phyloP scores from a whole-genome alignment of 2,888 invertebrate species.

The Saturnia japonica region DNA sequence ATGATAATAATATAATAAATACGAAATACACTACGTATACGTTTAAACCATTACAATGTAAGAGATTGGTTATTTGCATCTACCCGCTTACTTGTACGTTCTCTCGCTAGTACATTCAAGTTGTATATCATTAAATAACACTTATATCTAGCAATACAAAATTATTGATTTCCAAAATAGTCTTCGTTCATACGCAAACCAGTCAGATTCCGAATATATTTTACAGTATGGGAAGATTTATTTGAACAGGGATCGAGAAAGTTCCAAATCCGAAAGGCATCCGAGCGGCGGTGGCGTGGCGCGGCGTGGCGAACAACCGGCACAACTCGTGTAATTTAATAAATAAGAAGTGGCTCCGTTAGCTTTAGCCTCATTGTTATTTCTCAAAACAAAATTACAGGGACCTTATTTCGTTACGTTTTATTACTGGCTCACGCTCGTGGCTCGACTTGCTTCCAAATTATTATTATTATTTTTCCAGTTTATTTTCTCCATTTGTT shows the following conservation, averaged over 20 bases:
- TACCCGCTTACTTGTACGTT: too few relatives aligned
- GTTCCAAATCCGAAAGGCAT: constrained; percentile 7
- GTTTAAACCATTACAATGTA: too few relatives aligned
- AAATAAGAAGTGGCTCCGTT: constrained; percentile 11
- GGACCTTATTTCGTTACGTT: constrained; percentile 4
- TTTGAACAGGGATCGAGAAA: background rate
- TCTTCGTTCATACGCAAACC: background rate
- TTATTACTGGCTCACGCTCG: background rate
- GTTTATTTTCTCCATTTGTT: background rate
- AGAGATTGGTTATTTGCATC: too few relatives aligned
- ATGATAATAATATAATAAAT: too few relatives aligned
- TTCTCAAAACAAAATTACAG: constrained; percentile 11
- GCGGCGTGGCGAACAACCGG: too few relatives aligned
- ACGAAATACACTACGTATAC: too few relatives aligned
- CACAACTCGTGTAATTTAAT: constrained; percentile 2
- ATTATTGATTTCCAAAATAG: background rate
- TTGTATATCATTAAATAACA: too few relatives aligned
- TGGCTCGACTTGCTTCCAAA: background rate
- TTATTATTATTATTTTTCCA: constrained; percentile 2
- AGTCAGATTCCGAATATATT: background rate
- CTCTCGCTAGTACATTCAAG: too few relatives aligned
- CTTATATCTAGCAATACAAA: too few relatives aligned
- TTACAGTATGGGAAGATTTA: background rate
- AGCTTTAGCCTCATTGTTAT: constrained; percentile 6
- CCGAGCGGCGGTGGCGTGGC: background rate